Conservation (phyloP, 2,888 invertebrate species). For the Drosophila kambysellisi region DNA sequence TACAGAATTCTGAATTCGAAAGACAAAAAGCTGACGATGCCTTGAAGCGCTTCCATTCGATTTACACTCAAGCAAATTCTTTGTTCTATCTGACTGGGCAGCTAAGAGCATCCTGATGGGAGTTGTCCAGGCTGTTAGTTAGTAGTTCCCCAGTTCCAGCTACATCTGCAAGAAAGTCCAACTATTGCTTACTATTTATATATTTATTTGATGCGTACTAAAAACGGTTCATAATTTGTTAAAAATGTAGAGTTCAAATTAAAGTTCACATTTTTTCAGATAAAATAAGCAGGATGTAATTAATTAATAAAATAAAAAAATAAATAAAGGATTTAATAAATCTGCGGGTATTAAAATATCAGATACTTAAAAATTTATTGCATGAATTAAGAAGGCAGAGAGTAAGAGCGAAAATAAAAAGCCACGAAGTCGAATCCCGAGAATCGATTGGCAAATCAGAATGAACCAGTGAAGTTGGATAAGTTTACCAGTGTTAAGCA, state of each 20-base stretch:
- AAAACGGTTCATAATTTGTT: neutral
- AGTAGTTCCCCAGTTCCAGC: neutral
- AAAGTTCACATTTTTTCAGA: neutral
- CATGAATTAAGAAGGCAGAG: neutral
- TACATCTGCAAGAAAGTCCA: neutral
- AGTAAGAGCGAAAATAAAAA: neutral
- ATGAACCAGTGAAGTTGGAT: neutral
- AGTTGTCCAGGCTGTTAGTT: neutral
- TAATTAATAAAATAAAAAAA: neutral
- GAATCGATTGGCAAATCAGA: neutral
- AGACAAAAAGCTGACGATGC: constrained; percentile 29
- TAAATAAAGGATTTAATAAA: neutral
- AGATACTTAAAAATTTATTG: neutral
- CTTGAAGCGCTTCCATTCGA: constrained; percentile 35
- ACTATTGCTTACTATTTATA: neutral
- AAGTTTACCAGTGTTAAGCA: neutral
- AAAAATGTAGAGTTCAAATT: neutral
- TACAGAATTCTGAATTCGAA: neutral
- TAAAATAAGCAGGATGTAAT: neutral
- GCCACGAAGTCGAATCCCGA: neutral
- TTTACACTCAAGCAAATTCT: constrained; percentile 37
- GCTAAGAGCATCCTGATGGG: neutral
- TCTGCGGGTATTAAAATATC: neutral
- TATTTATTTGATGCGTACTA: neutral
- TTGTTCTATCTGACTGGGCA: constrained; percentile 45